Evolutionary conservation across 2,113 vertebrate genomes (phyloP), one percentile per base, ranked within the genome.

Genomic region (Uropsilus gracilis): DNA sequence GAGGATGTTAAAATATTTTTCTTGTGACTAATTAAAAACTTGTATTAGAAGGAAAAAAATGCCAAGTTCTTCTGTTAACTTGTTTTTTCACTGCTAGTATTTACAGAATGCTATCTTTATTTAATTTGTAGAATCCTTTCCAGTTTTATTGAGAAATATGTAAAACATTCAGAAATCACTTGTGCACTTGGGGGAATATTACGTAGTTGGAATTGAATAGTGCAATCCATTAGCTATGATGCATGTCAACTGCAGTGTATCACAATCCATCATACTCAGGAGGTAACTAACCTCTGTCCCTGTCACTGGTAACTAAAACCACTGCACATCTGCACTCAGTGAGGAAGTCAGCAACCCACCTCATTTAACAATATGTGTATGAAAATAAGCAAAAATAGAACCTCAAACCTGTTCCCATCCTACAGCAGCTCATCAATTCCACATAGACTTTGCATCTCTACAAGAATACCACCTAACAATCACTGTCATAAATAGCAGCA

Each of bases 251-350:
- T 18, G 4, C 5, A 69, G 30, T 7, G 12, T 6, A 3, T 32
- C 32, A 5, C 24, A 24, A 24, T 76, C 64, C 28, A 5, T 3
- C 37, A 44, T n/a, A 32, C 42, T 46, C 53, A 32, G 34, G 16
- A 82, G 44, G 5, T 68, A 28, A 75, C 39, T 75, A 44, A 37
- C 6, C 48, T 69, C 22, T 1, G 16, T 61, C 34, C n/a, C 13
- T 71, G 73, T 37, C 57, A 18, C 17, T 44, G 37, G 16, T 68
- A 48, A 69, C 63, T 46, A 46, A 34, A 26, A 77, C 20, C 12
- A 28, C 0, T 0, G 3, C 42, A 30, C 2, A 0, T n/a, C 16
- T 10, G 5, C 46, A 32, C 5, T 18, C 55, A 82, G 22, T 13
- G 9, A 66, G 8, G 17, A 26, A 42, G 37, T 13, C 8, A 11